Conservation (phyloP, 2,797 vertebrate species). For the Ispidina picta region DNA sequence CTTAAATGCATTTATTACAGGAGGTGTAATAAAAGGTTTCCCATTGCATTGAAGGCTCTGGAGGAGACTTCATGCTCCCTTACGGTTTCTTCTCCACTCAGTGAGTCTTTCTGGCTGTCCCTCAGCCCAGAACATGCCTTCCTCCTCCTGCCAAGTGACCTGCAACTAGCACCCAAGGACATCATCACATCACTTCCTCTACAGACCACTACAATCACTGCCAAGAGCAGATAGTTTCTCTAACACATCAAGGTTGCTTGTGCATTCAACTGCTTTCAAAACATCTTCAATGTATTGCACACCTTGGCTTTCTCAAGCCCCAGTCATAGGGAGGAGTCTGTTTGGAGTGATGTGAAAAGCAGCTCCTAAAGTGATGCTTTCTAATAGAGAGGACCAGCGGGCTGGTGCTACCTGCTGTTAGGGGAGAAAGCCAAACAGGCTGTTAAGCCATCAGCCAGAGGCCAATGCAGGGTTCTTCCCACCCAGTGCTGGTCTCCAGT, state of each 20-base stretch:
- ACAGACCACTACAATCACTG: background rate
- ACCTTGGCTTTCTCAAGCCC: background rate
- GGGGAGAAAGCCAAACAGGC: background rate
- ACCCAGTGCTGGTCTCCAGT: background rate
- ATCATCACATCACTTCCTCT: rapidly evolving
- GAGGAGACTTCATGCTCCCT: background rate
- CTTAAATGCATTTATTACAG: too few relatives aligned
- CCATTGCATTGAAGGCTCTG: background rate
- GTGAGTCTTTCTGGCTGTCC: rapidly evolving
- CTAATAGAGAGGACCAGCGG: background rate
- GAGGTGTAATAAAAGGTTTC: background rate
- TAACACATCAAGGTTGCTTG: background rate
- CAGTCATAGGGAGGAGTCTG: background rate
- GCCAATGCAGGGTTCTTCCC: background rate
- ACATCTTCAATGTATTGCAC: background rate
- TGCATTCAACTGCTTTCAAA: background rate
- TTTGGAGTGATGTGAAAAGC: background rate
- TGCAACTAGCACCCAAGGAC: background rate
- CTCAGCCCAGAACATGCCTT: background rate
- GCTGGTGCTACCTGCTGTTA: background rate
- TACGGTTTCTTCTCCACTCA: background rate
- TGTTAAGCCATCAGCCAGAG: background rate
- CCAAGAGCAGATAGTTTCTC: background rate
- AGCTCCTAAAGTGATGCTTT: background rate
- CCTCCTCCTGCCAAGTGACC: rapidly evolving